Base-by-base conservation (phyloP, 2,797 vertebrate genomes). In the Gallinago stenura region DNA sequence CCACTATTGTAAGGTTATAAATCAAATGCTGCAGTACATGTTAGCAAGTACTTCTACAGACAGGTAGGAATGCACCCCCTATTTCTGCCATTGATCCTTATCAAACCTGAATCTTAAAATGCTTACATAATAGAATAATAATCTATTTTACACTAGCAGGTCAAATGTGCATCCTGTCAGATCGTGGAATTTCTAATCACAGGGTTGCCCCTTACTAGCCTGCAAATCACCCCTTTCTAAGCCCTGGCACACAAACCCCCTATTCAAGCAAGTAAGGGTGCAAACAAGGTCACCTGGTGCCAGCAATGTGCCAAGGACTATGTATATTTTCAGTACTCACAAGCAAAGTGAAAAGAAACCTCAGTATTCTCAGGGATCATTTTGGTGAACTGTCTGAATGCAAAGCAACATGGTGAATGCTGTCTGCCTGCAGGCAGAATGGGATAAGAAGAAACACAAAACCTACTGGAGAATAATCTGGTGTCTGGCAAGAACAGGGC, bases 261-360 rank as follows among this genome's bases (percentile, higher is more conserved):
- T 96, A 93, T 95, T 96, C 89, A 96, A 95, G 87, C 30, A 76
- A 86, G 31, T 35, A 93, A 90, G 77, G 31, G 95, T 94, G 91
- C 96, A 96, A 96, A 95, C 91, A 84, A 96, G 96, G 96, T 94
- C 93, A 96, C 62, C 79, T 60, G 25, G 80, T 84, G 77, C 87
- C 84, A 93, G 56, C 46, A 83, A 78, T 69, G 75, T 56, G 82
- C 79, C 77, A 72, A 86, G 58, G 83, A 70, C 66, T 76, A 87
- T 48, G 14, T 82, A 45, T 58, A 76, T 90, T 95, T 94, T 81
- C 14, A 5, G 51, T 6, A 7, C 33, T 89, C 66, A 64, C 48
- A 82, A 17, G 66, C 72, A 91, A 93, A 88, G 41, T 71, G 60
- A 89, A 65, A 57, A 88, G 41, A 91, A 88, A 93, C 37, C 57